These are phyloP conservation scores for Litocranius walleri DNA, from an alignment of 2,113 vertebrate genomes.

Conservation along the genomic window DNA sequence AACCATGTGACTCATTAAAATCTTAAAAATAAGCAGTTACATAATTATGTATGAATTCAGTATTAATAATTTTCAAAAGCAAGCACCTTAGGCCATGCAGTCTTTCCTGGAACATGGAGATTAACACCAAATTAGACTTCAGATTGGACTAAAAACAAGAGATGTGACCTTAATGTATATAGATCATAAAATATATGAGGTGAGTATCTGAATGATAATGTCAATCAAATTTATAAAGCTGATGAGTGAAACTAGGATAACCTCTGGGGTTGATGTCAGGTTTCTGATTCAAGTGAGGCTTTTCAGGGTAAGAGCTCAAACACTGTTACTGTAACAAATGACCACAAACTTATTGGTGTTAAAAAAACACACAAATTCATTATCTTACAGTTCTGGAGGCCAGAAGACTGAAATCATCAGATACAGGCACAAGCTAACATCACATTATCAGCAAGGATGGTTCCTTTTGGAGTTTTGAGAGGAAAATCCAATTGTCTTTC, in stretches of 20 bases:
- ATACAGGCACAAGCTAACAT: not conserved
- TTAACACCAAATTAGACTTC: not conserved
- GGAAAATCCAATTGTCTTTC: not conserved
- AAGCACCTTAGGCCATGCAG: not conserved
- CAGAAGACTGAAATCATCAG: not conserved
- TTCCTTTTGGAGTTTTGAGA: not conserved
- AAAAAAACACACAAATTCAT: not conserved
- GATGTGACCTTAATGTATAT: not conserved
- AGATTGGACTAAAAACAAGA: not conserved
- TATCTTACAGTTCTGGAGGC: not conserved
- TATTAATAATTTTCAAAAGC: not conserved
- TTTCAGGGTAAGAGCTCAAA: not conserved
- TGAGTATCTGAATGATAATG: not conserved
- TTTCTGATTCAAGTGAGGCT: not conserved
- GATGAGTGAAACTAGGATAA: not conserved
- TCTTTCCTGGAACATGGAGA: not conserved
- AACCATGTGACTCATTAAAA: not conserved
- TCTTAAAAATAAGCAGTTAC: not conserved
- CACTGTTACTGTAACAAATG: not conserved
- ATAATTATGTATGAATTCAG: not conserved
- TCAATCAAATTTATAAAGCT: not conserved
- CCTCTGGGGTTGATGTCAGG: not conserved
- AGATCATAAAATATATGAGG: not conserved
- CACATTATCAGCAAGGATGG: not conserved
- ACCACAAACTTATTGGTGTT: fast-evolving